Base-by-base conservation (phyloP, 2,797 vertebrate genomes). In the Cercopithecus neglectus region DNA sequence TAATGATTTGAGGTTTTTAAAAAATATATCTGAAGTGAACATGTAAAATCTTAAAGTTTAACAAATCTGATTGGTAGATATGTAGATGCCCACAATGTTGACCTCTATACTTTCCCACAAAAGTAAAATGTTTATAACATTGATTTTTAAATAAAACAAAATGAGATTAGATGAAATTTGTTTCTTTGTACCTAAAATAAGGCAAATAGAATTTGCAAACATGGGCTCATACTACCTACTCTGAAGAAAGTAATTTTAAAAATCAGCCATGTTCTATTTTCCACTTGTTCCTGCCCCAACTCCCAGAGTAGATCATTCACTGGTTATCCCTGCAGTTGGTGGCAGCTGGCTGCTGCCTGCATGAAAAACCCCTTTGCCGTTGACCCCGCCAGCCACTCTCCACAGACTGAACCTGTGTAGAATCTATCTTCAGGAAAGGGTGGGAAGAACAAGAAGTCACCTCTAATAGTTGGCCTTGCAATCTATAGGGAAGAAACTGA, bases 131-230 rank as follows among this genome's bases (percentile, higher is more conserved):
- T 36, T 91, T 41, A 83, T 84, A 84, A 78, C 8, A 70, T 33
- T 46, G 8, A 81, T 64, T 87, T 78, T 95, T 83, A 96, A 96
- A 55, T 41, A 80, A 94, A 82, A 82, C 53, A 57, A 87, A 82
- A 94, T 81, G 86, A 92, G 55, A 28, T 88, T 16, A 67, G 26
- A 75, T 61, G 28, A 78, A 78, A 74, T 53, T 8, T 84, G 13
- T 76, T 85, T 33, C 26, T 46, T 70, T 97, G 53, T 59, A 55
- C 53, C 36, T 89, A n/a, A 92, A 57, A 36, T 28, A 81, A 80
- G 41, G 21, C 36, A 81, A 36, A 61, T 61, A 30, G 11, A 83
- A 88, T 36, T 84, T 24, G 17, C 85, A 11, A 53, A 10, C 30
- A 57, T 59, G n/a, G 48, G 22, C 4, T 78, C 5, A 76, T 17